Evolutionary conservation across 2,797 vertebrate genomes (phyloP).

Genomic region (Periparus ater): DNA sequence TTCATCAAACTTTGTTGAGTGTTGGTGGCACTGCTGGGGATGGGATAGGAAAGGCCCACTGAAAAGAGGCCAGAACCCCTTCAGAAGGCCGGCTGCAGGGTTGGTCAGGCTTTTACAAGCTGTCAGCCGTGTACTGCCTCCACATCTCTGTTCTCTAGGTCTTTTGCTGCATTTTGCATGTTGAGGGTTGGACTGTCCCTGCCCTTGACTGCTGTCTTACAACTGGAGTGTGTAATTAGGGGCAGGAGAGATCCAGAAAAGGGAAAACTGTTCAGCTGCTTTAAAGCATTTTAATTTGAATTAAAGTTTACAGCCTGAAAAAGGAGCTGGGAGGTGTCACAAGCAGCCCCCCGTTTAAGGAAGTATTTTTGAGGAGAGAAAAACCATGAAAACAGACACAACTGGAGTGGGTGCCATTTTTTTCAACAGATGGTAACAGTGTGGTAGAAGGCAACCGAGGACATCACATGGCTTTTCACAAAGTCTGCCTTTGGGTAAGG

Average conservation of each 20-base stretch:
- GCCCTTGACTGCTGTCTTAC: neutral
- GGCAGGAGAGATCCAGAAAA: neutral
- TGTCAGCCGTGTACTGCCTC: neutral
- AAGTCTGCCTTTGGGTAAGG: neutral
- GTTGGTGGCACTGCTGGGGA: neutral
- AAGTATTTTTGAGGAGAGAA: neutral
- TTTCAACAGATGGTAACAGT: neutral
- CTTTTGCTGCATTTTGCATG: neutral
- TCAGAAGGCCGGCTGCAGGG: neutral
- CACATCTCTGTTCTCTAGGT: neutral
- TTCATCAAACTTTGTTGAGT: neutral
- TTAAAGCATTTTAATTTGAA: neutral
- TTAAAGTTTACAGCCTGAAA: neutral
- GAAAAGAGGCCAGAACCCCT: neutral
- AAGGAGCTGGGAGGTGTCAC: rapidly evolving
- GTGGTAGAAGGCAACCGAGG: neutral
- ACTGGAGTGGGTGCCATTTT: neutral
- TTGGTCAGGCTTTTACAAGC: neutral
- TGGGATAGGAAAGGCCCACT: neutral
- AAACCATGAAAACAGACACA: rapidly evolving
- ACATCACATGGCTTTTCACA: neutral
- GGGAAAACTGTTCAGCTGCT: neutral
- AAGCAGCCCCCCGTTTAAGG: neutral
- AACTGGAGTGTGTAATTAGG: neutral
- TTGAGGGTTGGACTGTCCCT: neutral